A percentile compares a stretch with the other conserved stretches of the same genome.
These are phyloP conservation scores for Agapornis canus DNA, from an alignment of 2,797 vertebrate species.

Conservation along the genomic window DNA sequence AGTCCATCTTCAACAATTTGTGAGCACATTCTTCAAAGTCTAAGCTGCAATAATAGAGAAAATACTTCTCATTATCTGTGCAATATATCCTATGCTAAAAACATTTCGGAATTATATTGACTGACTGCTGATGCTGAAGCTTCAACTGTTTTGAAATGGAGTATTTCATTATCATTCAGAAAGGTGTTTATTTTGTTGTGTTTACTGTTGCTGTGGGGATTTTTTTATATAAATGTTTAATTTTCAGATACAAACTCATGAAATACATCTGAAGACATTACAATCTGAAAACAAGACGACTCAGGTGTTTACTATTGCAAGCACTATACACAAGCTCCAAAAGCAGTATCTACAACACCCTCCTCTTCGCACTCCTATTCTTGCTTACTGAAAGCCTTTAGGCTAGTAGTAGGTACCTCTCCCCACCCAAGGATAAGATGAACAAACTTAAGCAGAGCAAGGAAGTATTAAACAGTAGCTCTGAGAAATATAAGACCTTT, in stretches of 20 bases:
- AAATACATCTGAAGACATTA: constrained; percentile 26
- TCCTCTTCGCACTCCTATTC: neutral
- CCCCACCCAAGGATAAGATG: fast-evolving
- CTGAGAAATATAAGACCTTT: neutral
- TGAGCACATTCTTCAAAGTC: constrained; percentile 99
- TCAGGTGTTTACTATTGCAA: constrained; percentile 24
- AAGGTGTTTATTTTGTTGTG: neutral
- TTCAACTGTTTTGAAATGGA: neutral
- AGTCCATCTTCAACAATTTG: constrained; percentile 97
- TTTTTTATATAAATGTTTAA: neutral
- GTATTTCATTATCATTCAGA: neutral
- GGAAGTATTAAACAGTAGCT: neutral
- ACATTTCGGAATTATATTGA: neutral
- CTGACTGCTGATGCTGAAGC: neutral
- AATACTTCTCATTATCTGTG: neutral
- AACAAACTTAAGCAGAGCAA: neutral
- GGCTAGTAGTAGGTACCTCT: neutral
- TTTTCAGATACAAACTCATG: no score
- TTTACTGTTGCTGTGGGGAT: neutral
- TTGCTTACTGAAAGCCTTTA: neutral
- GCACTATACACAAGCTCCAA: neutral
- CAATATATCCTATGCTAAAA: neutral
- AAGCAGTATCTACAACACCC: neutral
- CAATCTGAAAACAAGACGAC: constrained; percentile 60
- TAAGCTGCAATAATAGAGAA: constrained; percentile 83